Evolutionary conservation across 2,113 vertebrate species (phyloP).

Genomic region (Pluvianellus socialis): DNA sequence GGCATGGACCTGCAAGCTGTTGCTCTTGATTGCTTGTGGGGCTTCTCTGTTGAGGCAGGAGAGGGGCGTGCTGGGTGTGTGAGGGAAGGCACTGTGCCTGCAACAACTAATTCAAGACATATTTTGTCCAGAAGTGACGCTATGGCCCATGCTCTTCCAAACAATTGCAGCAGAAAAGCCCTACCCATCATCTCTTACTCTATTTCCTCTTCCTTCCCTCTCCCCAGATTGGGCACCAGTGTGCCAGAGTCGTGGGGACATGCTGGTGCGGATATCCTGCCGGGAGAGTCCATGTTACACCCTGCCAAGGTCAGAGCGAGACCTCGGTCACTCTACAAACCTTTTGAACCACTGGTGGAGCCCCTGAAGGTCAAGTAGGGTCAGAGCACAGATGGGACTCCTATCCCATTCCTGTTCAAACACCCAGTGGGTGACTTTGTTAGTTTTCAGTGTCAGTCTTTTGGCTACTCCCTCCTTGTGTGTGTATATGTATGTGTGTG

Average conservation of each 20-base stretch:
- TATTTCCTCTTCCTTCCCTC: neutral
- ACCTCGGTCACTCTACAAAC: neutral
- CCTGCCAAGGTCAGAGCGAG: neutral
- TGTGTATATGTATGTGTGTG: neutral
- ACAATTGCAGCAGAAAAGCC: slow-evolving; percentile 11
- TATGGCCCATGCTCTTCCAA: neutral
- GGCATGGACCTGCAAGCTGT: neutral
- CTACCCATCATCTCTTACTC: neutral
- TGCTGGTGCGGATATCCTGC: neutral
- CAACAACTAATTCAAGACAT: neutral
- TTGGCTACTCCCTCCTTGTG: neutral
- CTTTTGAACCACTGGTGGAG: neutral
- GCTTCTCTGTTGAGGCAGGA: neutral
- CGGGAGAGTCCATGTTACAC: neutral
- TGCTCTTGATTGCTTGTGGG: neutral
- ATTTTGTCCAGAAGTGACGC: neutral
- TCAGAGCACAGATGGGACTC: slow-evolving; percentile 15
- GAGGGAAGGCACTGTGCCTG: neutral
- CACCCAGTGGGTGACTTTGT: neutral
- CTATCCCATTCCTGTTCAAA: neutral
- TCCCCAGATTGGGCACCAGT: neutral
- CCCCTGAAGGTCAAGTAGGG: neutral
- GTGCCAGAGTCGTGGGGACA: neutral
- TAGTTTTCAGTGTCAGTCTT: neutral
- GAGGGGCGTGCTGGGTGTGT: neutral